Percentiles rank a stretch among this genome's conserved stretches.
Conservation (phyloP, 2,113 vertebrate genomes). For the Dasypus novemcinctus region DNA sequence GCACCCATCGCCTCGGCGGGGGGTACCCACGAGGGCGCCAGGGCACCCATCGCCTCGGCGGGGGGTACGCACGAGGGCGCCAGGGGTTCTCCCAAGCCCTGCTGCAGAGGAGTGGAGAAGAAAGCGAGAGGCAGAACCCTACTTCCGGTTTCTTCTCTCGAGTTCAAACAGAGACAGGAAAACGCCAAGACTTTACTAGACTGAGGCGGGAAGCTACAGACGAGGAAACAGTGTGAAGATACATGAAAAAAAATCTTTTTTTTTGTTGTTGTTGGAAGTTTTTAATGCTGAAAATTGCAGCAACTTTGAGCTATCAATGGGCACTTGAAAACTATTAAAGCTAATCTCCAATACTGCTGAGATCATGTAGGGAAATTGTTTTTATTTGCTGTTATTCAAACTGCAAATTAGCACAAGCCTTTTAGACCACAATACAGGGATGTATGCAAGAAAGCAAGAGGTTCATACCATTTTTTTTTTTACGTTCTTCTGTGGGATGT, state of each 20-base stretch:
- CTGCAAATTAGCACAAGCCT: background rate
- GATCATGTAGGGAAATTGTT: background rate
- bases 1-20: too few relatives aligned
- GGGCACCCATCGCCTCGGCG: too few relatives aligned
- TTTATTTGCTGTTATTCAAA: background rate
- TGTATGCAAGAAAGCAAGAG: background rate
- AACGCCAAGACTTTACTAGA: background rate
- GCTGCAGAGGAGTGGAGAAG: background rate
- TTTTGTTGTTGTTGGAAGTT: background rate
- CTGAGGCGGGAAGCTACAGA: background rate
- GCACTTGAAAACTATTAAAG: background rate
- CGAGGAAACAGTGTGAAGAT: background rate
- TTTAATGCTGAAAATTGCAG: background rate
- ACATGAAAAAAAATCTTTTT: background rate
- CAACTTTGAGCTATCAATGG: background rate
- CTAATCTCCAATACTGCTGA: background rate
- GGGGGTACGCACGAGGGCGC: too few relatives aligned
- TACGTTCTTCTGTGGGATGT: background rate
- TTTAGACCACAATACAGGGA: background rate
- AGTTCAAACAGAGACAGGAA: background rate
- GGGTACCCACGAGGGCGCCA: too few relatives aligned
- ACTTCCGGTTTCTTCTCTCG: background rate
- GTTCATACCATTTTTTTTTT: background rate
- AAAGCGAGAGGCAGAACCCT: constrained; percentile 22
- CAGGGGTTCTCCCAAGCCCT: constrained; percentile 56